Evolutionary conservation across 2,888 invertebrate genomes (phyloP).

Genomic region (Stictocephala bisonia): DNA sequence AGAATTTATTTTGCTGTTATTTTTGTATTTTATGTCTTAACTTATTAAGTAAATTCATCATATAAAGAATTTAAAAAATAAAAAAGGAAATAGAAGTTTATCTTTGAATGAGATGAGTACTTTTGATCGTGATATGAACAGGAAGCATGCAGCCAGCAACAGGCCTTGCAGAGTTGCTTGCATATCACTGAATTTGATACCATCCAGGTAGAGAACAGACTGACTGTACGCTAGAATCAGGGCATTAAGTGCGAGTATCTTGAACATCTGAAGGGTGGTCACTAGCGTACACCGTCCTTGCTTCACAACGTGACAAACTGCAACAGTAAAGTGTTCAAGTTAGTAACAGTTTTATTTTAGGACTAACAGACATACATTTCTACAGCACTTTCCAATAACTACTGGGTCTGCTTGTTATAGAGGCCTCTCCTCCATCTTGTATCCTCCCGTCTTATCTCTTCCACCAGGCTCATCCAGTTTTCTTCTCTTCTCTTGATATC

Average conservation of each 20-base stretch:
- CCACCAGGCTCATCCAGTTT: too few relatives aligned
- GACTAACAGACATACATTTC: too few relatives aligned
- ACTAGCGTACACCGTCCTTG: conserved; percentile 99
- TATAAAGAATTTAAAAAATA: not conserved
- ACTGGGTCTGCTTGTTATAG: too few relatives aligned
- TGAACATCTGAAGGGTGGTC: conserved; percentile 99
- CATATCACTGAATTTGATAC: conserved; percentile 96
- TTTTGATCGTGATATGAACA: conserved; percentile 98
- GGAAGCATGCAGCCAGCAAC: conserved; percentile 94
- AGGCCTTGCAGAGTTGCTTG: conserved; percentile 98
- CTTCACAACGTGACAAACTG: conserved; percentile 99
- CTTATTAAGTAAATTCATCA: not conserved
- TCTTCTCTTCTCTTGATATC: too few relatives aligned
- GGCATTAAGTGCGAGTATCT: conserved; percentile 98
- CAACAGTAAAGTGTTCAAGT: conserved; percentile 62
- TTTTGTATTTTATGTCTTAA: too few relatives aligned
- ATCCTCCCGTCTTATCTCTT: too few relatives aligned
- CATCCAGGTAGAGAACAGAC: conserved; percentile 97
- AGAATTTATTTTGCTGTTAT: too few relatives aligned
- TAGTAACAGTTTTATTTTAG: too few relatives aligned
- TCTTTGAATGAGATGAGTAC: conserved; percentile 65
- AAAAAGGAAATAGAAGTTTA: not conserved
- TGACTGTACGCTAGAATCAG: conserved; percentile 98
- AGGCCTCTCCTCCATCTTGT: too few relatives aligned
- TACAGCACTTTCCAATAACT: too few relatives aligned